Evolutionary conservation across 2,113 vertebrate species (phyloP).

Genomic region (Nibea coibor): DNA sequence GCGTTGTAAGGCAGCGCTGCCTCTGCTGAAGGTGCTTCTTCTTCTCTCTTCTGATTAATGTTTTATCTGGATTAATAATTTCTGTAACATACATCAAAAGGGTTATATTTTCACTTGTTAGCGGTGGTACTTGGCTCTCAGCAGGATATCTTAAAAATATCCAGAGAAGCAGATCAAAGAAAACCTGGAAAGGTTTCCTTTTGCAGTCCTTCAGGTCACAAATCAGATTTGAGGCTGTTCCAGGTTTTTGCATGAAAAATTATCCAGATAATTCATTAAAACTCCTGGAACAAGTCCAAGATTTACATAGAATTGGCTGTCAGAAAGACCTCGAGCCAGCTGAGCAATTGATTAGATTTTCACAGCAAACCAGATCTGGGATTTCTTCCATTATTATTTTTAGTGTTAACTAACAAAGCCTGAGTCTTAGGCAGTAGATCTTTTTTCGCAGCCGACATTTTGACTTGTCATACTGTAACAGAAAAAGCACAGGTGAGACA

Average conservation of each 20-base stretch:
- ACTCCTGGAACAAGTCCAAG: not conserved
- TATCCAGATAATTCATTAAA: not conserved
- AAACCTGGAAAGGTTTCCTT: not conserved
- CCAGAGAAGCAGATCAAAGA: not conserved
- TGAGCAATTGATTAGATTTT: slow-evolving; percentile 9
- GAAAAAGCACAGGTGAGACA: not conserved
- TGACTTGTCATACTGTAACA: not conserved
- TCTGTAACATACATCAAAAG: not conserved
- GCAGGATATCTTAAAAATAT: slow-evolving; percentile 2
- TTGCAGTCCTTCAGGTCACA: slow-evolving; percentile 4
- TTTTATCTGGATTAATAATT: not conserved
- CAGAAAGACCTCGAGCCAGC: not conserved
- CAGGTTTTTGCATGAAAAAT: not conserved
- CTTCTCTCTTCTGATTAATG: not conserved
- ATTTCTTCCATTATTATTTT: slow-evolving; percentile 2
- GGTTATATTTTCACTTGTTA: not conserved
- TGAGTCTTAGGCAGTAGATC: not conserved
- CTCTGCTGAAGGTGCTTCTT: slow-evolving; percentile 90
- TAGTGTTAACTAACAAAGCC: not conserved
- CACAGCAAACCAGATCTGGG: not conserved
- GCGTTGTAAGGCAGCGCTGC: slow-evolving; percentile 92
- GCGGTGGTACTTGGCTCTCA: not conserved
- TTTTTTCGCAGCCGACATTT: not conserved
- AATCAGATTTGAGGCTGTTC: not conserved
- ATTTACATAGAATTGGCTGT: not conserved